Evolutionary conservation across 2,888 invertebrate species (phyloP), one percentile per base, ranked within the genome.

Genomic region (Lottia gigantea): DNA sequence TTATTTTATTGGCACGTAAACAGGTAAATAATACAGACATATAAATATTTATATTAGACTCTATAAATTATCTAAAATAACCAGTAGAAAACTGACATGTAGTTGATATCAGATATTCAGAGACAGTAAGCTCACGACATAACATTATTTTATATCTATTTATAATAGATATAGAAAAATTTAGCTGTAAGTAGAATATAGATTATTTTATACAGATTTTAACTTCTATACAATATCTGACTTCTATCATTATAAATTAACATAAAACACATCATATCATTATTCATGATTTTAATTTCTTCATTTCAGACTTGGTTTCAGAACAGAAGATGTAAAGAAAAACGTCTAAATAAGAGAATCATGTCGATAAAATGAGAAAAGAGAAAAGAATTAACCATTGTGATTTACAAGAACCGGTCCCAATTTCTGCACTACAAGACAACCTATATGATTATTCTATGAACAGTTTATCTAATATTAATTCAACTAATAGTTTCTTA

Each of bases 251-350:
- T 11, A 55, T 55, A 19, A 19, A 19, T 55, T 19, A 0, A 19
- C 7, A 55, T 31, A n/a, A 11, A 55, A 19, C n/a, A 19, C 31
- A 4, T 31, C 31, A 31, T 31, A 31, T 55, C 55, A 19, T 55
- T 11, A 19, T n/a, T 19, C 19, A 55, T 55, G 19, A 8, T 55
- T 7, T 55, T 55, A 19, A 15, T 55, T n/a, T 55, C n/a, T 55
- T 14, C 7, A 49, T 55, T 55, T 55, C 55, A 55, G 55, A 55
- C 55, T 19, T 55, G 55, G 55, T 55, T 55, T 55, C 55, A 55
- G 19, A 55, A 55, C 55, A 7, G 55, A 55, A 55, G 55, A 55
- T 55, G 55, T 55, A 55, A 55, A 55, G 55, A 55, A 16, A 55
- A 55, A 55, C 55, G 55, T 55, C 55, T 19, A 15, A 55, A 55